These are phyloP conservation scores for Tetanocera ferruginea DNA, from an alignment of 2,888 invertebrate genomes.

Conservation along the genomic window DNA sequence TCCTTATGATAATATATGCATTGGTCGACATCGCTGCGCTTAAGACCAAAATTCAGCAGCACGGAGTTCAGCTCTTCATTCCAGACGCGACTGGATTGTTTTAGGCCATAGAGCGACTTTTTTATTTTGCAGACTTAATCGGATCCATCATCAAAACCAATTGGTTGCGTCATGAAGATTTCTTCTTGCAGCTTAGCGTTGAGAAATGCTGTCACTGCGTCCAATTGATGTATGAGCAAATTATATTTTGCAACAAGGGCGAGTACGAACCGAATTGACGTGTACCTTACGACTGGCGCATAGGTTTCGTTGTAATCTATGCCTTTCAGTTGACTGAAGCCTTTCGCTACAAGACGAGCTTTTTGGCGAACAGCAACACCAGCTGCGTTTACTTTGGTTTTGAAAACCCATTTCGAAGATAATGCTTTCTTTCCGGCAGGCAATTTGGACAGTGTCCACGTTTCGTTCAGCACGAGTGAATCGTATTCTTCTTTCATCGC, in stretches of 20 bases:
- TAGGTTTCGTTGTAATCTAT: slow-evolving; percentile 40
- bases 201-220: slow-evolving; percentile 39
- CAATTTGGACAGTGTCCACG: slow-evolving; percentile 30
- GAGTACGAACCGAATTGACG: slow-evolving; percentile 34
- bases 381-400: slow-evolving; percentile 30
- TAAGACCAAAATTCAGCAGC: neutral
- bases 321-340: slow-evolving; percentile 36
- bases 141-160: slow-evolving; percentile 8
- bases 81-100: slow-evolving; percentile 38
- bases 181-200: slow-evolving; percentile 14
- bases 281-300: slow-evolving; percentile 31
- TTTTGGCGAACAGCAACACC: slow-evolving; percentile 34
- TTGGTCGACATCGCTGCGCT: slow-evolving; percentile 26
- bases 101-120: no score
- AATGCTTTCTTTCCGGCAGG: slow-evolving; percentile 32
- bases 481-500: slow-evolving; percentile 24
- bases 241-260: slow-evolving; percentile 33
- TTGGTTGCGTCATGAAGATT: slow-evolving; percentile 25
- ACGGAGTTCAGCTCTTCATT: slow-evolving; percentile 41
- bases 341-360: slow-evolving; percentile 37
- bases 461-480: slow-evolving; percentile 20
- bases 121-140: no score
- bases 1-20: no score
- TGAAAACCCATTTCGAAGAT: slow-evolving; percentile 39
- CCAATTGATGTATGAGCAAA: slow-evolving; percentile 37